These are phyloP conservation scores for Gymnoscelis rufifasciata DNA, from an alignment of 2,888 invertebrate genomes.

Conservation along the genomic window DNA sequence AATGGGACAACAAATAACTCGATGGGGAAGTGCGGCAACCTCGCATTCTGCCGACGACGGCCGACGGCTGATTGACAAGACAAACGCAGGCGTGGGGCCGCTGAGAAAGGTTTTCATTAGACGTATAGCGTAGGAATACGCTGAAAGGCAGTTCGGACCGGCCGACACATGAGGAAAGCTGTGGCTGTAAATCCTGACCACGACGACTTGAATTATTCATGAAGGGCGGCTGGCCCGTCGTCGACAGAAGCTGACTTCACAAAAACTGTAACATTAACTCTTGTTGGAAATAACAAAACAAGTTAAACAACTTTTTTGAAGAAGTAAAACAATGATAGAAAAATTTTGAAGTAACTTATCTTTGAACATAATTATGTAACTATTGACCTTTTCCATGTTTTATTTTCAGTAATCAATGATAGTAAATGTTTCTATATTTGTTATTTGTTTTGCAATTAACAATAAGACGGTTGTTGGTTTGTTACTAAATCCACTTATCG, in stretches of 20 bases:
- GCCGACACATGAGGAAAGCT: conserved; percentile 28
- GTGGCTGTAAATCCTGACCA: conserved; percentile 52
- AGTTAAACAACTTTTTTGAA: too few species aligned
- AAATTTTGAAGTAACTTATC: too few species aligned
- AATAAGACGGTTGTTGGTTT: too few species aligned
- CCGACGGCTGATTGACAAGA: conserved; percentile 67
- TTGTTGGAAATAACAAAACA: background rate
- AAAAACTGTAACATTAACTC: conserved; percentile 27
- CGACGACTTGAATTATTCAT: conserved; percentile 61
- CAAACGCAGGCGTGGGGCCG: conserved; percentile 60
- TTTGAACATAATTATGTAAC: too few species aligned
- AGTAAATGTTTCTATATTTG: too few species aligned
- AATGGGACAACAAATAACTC: conserved; percentile 73
- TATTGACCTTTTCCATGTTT: too few species aligned
- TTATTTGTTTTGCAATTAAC: too few species aligned
- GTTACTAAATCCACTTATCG: too few species aligned
- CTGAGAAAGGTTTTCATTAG: conserved; percentile 63
- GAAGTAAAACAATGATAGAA: too few species aligned
- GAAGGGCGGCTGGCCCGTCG: conserved; percentile 34
- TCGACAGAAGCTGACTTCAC: conserved; percentile 25
- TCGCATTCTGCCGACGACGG: conserved; percentile 36
- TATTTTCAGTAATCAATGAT: too few species aligned
- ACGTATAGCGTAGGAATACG: conserved; percentile 41
- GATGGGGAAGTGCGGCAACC: conserved; percentile 55
- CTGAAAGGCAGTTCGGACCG: conserved; percentile 41